phyloP scores from a whole-genome alignment of 1,140 invertebrate genomes.

The Tachypleus tridentatus region DNA sequence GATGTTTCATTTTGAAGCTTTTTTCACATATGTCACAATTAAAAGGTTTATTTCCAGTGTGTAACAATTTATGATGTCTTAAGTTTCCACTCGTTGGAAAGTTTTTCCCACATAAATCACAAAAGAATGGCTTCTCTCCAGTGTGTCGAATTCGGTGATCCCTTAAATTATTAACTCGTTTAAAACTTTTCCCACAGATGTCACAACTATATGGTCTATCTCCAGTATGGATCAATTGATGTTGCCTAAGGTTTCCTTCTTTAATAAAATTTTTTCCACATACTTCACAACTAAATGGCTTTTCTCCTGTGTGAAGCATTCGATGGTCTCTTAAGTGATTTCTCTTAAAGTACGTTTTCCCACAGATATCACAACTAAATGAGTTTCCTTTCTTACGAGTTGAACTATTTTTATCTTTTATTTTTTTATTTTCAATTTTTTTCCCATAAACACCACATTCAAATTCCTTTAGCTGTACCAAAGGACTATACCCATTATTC shows the following conservation, averaged over 20 bases:
- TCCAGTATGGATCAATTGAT: constrained; percentile 60
- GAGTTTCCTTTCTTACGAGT: constrained; percentile 18
- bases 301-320: background rate
- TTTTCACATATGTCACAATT: constrained; percentile 21
- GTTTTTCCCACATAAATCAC: constrained; percentile 45
- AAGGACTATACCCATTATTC: too few species aligned
- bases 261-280: constrained; percentile 17
- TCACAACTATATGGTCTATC: constrained; percentile 60
- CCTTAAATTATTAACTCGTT: constrained; percentile 49
- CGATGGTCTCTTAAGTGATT: constrained; percentile 1
- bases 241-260: constrained; percentile 13
- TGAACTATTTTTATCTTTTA: constrained; percentile 20
- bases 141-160: constrained; percentile 54
- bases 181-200: constrained; percentile 50
- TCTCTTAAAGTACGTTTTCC: constrained; percentile 3
- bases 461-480: constrained; percentile 26
- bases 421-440: constrained; percentile 31
- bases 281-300: constrained; percentile 10
- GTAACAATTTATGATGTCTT: constrained; percentile 17
- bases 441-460: constrained; percentile 24
- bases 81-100: constrained; percentile 29
- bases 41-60: constrained; percentile 14
- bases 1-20: constrained; percentile 18
- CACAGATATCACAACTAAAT: constrained; percentile 14
- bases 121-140: constrained; percentile 62